These are phyloP conservation scores for Cotesia typhae DNA, from an alignment of 1,140 invertebrate species.

Conservation along the genomic window DNA sequence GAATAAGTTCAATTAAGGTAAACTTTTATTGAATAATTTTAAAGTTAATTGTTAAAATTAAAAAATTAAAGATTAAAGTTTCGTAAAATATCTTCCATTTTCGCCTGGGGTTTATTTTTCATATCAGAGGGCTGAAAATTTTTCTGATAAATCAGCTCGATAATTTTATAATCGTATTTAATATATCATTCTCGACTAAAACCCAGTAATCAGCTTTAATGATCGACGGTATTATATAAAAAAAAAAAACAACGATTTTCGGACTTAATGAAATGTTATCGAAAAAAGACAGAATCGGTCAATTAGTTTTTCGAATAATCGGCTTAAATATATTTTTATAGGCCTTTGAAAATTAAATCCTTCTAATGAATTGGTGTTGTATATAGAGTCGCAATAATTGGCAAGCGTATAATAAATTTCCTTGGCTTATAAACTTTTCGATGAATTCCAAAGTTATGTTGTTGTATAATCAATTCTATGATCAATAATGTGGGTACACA, in stretches of 20 bases:
- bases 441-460: constrained; percentile 10
- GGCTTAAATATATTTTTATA: too few relatives aligned
- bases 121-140: background rate
- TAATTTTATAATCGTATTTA: constrained; percentile 40
- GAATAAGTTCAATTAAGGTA: too few relatives aligned
- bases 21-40: too few relatives aligned
- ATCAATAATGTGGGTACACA: constrained; percentile 1
- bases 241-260: background rate
- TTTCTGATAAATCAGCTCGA: constrained; percentile 39
- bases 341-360: too few relatives aligned
- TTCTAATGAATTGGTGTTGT: too few relatives aligned
- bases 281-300: background rate
- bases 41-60: too few relatives aligned
- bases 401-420: too few relatives aligned
- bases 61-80: background rate
- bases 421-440: background rate
- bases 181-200: constrained; percentile 7
- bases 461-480: background rate
- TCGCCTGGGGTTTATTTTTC: constrained; percentile 7
- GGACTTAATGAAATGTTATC: background rate
- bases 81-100: background rate
- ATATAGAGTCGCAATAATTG: too few relatives aligned
- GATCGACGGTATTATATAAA: background rate
- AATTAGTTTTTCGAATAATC: too few relatives aligned
- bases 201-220: constrained; percentile 17